Evolutionary conservation across 2,797 vertebrate species (phyloP).

Genomic region (Danio kyathit): DNA sequence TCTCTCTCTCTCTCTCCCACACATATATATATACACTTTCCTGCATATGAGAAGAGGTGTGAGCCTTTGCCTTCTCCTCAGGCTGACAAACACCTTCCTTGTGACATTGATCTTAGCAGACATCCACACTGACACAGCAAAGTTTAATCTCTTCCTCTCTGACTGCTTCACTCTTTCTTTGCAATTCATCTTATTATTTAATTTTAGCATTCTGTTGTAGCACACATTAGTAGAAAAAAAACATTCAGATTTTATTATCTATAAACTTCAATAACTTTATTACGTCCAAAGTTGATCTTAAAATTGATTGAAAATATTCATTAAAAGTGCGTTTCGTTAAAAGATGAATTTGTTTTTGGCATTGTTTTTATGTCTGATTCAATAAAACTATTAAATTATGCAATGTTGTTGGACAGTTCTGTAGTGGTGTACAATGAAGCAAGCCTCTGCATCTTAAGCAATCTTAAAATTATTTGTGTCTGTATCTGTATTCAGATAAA

Average conservation of each 20-base stretch:
- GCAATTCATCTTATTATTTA: neutral
- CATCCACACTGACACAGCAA: conserved; percentile 71
- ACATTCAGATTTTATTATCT: neutral
- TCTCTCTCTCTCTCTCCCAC: too few species aligned
- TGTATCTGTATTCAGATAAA: too few species aligned
- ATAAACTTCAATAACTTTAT: neutral
- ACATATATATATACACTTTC: too few species aligned
- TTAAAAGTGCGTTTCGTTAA: neutral
- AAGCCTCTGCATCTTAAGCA: too few species aligned
- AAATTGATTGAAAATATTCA: neutral
- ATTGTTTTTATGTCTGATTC: neutral
- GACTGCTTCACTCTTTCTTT: conserved; percentile 28
- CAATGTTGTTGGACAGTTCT: too few species aligned
- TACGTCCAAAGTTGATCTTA: neutral
- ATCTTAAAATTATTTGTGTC: too few species aligned
- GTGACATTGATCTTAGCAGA: conserved; percentile 66
- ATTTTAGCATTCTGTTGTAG: neutral
- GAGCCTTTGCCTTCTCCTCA: conserved; percentile 23
- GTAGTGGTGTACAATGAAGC: too few species aligned
- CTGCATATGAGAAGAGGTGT: conserved; percentile 39
- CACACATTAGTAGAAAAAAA: conserved; percentile 8
- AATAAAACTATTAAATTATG: too few species aligned
- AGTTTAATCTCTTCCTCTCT: conserved; percentile 63
- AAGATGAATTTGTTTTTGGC: neutral
- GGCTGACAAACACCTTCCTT: conserved; percentile 58